These are phyloP conservation scores for Synanthedon myopaeformis DNA, from an alignment of 2,888 invertebrate genomes.

Conservation along the genomic window DNA sequence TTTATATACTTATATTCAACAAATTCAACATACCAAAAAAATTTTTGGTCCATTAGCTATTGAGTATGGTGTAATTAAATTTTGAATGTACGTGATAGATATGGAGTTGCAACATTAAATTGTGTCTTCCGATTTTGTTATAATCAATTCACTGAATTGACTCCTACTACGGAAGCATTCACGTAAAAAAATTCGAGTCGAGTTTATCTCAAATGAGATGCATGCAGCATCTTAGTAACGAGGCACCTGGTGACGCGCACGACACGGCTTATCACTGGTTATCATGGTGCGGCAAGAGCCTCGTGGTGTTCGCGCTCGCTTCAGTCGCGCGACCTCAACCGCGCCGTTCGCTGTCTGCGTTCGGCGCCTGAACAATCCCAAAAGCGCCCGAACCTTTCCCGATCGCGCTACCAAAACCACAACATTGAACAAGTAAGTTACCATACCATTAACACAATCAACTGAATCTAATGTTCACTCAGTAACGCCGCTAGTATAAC, in stretches of 20 bases:
- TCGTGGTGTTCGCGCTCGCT: conserved; percentile 21
- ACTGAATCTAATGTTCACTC: background rate
- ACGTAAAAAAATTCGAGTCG: too few species aligned
- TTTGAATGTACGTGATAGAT: too few species aligned
- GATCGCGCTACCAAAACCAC: background rate
- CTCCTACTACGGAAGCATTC: too few species aligned
- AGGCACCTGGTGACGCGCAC: conserved; percentile 2
- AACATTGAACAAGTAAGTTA: background rate
- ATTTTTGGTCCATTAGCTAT: too few species aligned
- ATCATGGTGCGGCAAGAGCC: conserved; percentile 40
- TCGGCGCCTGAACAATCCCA: conserved; percentile 12
- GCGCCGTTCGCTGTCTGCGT: conserved; percentile 31
- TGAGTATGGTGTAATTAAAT: too few species aligned
- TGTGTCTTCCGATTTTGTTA: too few species aligned
- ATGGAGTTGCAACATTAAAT: too few species aligned
- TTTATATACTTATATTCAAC: too few species aligned
- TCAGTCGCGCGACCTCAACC: conserved; percentile 51
- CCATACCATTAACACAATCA: background rate
- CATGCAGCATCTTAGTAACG: conserved; percentile 14
- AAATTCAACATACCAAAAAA: too few species aligned
- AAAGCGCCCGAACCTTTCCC: conserved; percentile 9
- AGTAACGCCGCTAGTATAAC: background rate
- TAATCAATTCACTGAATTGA: too few species aligned
- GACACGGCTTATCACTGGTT: conserved; percentile 53
- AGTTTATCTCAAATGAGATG: too few species aligned